Conservation (phyloP, 2,113 vertebrate genomes). For the Himantopus leucocephalus region DNA sequence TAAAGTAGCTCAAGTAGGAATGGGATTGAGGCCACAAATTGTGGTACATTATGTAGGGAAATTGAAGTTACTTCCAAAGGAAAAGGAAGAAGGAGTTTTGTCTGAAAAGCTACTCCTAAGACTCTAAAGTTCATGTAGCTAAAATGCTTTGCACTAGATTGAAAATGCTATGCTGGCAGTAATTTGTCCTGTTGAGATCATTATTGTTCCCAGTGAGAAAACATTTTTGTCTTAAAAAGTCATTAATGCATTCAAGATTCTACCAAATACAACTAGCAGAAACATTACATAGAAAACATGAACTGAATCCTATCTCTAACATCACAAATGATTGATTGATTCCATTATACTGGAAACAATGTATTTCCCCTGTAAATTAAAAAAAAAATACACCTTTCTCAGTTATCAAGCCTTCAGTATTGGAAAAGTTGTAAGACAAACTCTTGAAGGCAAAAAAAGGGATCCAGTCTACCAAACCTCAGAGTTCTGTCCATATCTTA, state of each 20-base stretch:
- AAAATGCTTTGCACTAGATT: not conserved
- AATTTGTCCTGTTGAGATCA: constrained; percentile 19
- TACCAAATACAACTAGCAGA: not conserved
- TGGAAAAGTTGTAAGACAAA: not conserved
- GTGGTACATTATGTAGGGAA: not conserved
- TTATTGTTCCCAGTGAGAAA: constrained; percentile 30
- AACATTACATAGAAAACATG: not conserved
- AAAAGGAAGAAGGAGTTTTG: not conserved
- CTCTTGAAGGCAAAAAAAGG: not conserved
- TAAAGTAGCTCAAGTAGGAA: not conserved
- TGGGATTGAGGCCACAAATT: not conserved
- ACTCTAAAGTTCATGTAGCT: not conserved
- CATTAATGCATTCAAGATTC: constrained; percentile 43
- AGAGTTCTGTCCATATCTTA: not conserved
- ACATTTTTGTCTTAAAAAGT: constrained; percentile 29
- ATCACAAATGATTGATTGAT: not conserved
- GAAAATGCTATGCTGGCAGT: not conserved
- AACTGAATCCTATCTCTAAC: not conserved
- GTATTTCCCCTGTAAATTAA: not conserved
- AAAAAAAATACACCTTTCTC: not conserved
- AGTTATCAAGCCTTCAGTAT: not conserved
- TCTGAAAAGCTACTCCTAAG: not conserved
- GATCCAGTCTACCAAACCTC: not conserved
- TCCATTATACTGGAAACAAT: not conserved
- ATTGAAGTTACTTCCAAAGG: not conserved